Base-by-base conservation (phyloP, 1,140 invertebrate genomes). In the Aphaenogaster floridana region DNA sequence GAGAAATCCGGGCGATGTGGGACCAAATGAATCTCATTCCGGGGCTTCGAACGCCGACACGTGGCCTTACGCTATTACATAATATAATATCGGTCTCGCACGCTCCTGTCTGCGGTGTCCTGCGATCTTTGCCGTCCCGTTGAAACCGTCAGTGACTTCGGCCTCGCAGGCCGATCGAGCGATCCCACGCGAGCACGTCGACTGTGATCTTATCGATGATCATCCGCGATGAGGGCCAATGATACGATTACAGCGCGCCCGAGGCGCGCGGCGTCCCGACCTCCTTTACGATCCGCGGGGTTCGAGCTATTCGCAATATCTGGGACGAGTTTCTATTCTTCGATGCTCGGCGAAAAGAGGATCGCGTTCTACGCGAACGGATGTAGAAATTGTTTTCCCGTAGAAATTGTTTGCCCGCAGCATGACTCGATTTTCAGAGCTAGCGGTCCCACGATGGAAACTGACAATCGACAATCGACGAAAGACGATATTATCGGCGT, bases 131-230 rank as follows among this genome's bases (percentile, higher is more conserved):
- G 86, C 48, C 81, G 61, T 89, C 28, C 42, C 36, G 11, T 52
- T 64, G 77, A 28, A 42, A 48, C 36, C 36, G 50, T 21, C 72
- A 50, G 34, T 59, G 76, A 78, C 52, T 72, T 69, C 17, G 28
- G 76, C 11, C 15, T n/a, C 48, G 45, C 34, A 45, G 34, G 5
- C 13, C 50, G 83, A 42, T 9, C 64, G 9, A 11, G 8, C 34
- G 77, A 66, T 92, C 91, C 88, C 91, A 92, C 91, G 91, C 91
- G 90, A 74, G 21, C 79, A 83, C 61, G 36, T 92, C 91, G 83
- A 91, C 54, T 74, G 91, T 92, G 76, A 90, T 63, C 42, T 21
- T 52, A 86, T 90, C 90, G 89, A 86, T 72, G 61, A 72, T 80
- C 50, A 57, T 50, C 36, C 52, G 54, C 15, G 61, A 45, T 72